These are phyloP conservation scores for Dolichotis patagonum DNA, from an alignment of 2,113 vertebrate genomes.

Conservation along the genomic window DNA sequence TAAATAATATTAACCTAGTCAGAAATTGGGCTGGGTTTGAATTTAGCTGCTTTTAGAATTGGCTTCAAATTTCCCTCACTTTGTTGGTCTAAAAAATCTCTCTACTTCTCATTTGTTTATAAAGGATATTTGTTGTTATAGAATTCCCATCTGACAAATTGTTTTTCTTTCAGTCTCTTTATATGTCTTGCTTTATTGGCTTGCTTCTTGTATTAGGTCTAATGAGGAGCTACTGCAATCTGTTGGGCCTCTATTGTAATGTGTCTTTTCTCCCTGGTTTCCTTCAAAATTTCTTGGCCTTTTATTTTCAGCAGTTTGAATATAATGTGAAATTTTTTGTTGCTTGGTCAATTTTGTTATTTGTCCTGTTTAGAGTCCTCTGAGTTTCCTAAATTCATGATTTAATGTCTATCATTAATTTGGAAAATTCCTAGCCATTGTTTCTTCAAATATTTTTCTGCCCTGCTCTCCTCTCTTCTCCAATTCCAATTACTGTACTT, in stretches of 20 bases:
- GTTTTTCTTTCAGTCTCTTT: not conserved
- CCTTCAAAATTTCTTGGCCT: not conserved
- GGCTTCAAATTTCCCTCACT: not conserved
- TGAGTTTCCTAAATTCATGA: not conserved
- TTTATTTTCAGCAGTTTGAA: not conserved
- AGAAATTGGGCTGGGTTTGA: not conserved
- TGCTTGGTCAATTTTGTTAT: not conserved
- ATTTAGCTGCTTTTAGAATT: not conserved
- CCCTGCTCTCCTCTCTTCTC: not conserved
- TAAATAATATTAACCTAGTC: not conserved
- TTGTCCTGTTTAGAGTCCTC: not conserved
- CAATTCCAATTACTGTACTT: not conserved
- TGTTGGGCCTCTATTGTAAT: too few relatives aligned
- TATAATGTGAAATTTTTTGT: not conserved
- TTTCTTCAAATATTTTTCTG: not conserved
- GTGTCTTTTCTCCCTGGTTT: not conserved
- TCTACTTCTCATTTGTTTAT: not conserved
- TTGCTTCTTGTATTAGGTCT: not conserved
- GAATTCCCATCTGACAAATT: not conserved
- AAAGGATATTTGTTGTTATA: not conserved
- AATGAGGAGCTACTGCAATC: not conserved
- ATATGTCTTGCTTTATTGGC: not conserved
- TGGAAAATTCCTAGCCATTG: not conserved
- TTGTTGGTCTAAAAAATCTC: not conserved
- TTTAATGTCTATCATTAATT: not conserved